These are phyloP conservation scores for Oxyteleia sp. DNA, from an alignment of 2,888 invertebrate species.

Conservation along the genomic window DNA sequence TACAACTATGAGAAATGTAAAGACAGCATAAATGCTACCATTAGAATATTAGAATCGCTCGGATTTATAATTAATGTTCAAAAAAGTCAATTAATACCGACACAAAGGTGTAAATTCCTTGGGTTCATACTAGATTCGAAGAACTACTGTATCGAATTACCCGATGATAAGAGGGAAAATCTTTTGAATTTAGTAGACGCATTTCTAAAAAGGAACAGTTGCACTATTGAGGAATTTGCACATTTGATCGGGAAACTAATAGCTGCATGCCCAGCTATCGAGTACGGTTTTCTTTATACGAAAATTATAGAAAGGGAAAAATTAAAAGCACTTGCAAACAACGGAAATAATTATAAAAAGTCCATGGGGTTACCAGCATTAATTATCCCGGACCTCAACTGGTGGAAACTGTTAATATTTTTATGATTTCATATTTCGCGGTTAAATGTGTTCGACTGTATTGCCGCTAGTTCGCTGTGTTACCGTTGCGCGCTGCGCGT, in stretches of 20 bases:
- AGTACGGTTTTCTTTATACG: too few relatives aligned
- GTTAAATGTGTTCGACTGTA: too few relatives aligned
- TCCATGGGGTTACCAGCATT: slow-evolving; percentile 13
- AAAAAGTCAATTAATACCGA: not conserved
- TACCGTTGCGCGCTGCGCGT: too few relatives aligned
- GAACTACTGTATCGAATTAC: slow-evolving; percentile 26
- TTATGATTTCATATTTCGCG: slow-evolving; percentile 1
- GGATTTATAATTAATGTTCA: not conserved
- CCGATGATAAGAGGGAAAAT: slow-evolving; percentile 19
- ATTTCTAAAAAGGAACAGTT: not conserved
- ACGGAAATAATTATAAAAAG: slow-evolving; percentile 20
- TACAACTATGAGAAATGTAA: not conserved
- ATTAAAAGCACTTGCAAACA: slow-evolving; percentile 7
- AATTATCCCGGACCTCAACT: slow-evolving; percentile 15
- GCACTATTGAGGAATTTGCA: slow-evolving; percentile 29
- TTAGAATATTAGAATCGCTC: not conserved
- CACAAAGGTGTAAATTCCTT: slow-evolving; percentile 34
- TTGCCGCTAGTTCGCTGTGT: too few relatives aligned
- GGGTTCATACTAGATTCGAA: slow-evolving; percentile 24
- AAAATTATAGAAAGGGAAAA: slow-evolving; percentile 47
- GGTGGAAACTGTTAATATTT: slow-evolving; percentile 28
- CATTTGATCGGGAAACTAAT: too few relatives aligned
- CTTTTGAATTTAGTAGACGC: slow-evolving; percentile 2
- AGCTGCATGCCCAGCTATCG: too few relatives aligned
- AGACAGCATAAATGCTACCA: not conserved